Percentiles rank a stretch among this genome's conserved stretches.
phyloP scores from a whole-genome alignment of 2,888 invertebrate genomes.

The Rhagium mordax region DNA sequence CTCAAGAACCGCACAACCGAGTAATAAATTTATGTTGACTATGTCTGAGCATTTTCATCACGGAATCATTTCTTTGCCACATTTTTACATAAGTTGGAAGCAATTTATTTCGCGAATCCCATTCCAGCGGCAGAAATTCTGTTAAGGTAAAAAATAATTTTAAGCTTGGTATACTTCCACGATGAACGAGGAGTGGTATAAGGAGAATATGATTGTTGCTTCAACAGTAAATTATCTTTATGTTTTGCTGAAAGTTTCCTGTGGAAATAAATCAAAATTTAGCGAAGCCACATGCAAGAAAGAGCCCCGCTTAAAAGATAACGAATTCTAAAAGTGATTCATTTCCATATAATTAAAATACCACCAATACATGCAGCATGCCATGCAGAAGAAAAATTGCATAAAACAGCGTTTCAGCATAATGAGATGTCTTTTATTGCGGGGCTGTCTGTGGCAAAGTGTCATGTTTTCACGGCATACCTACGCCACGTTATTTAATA shows the following conservation, averaged over 20 bases:
- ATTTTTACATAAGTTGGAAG: not conserved
- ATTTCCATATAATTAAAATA: slow-evolving; percentile 61
- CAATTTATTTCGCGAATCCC: slow-evolving; percentile 15
- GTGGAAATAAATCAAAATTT: slow-evolving; percentile 53
- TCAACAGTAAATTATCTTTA: slow-evolving; percentile 51
- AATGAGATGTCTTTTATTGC: slow-evolving; percentile 35
- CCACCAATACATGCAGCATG: slow-evolving; percentile 45
- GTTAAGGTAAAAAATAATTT: slow-evolving; percentile 21
- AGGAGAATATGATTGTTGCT: slow-evolving; percentile 48
- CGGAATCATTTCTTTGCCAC: not conserved
- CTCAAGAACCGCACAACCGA: not conserved
- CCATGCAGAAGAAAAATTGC: slow-evolving; percentile 40
- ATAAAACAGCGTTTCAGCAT: slow-evolving; percentile 33
- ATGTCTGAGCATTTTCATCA: slow-evolving; percentile 4
- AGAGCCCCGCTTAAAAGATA: slow-evolving; percentile 47
- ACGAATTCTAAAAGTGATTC: slow-evolving; percentile 57
- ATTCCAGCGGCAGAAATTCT: not conserved
- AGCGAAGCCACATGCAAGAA: slow-evolving; percentile 43
- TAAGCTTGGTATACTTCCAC: not conserved
- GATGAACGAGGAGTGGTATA: slow-evolving; percentile 15
- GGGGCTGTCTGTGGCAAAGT: not conserved
- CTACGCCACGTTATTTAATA: not conserved
- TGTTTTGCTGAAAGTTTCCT: slow-evolving; percentile 50
- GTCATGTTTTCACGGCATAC: not conserved
- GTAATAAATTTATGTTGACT: not conserved